Evolutionary conservation across 2,113 vertebrate species (phyloP).

Genomic region (Neogobius melanostomus): DNA sequence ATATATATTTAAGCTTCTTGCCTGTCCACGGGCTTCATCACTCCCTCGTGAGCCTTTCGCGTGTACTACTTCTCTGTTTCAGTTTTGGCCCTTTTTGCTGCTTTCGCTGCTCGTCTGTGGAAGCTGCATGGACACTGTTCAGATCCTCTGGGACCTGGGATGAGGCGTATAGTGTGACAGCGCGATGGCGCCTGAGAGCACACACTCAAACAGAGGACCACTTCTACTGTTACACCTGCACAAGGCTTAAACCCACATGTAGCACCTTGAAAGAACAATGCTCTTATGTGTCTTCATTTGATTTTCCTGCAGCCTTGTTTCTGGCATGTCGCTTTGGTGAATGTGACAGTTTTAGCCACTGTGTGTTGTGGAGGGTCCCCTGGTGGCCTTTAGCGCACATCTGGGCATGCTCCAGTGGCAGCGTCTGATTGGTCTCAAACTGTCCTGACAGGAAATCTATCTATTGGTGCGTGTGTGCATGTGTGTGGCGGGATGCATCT

Average conservation of each 20-base stretch:
- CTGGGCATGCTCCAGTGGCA: constrained; percentile 63
- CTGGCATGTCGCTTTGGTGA: constrained; percentile 13
- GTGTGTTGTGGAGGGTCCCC: constrained; percentile 53
- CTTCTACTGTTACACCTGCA: constrained; percentile 10
- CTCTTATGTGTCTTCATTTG: constrained; percentile 9
- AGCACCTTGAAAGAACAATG: not conserved
- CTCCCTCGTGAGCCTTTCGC: constrained; percentile 22
- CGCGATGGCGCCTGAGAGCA: constrained; percentile 52
- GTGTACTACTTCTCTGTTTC: constrained; percentile 22
- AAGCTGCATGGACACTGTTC: constrained; percentile 56
- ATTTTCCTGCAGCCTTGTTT: not conserved
- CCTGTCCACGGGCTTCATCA: not conserved
- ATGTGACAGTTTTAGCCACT: constrained; percentile 31
- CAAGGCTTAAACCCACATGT: constrained; percentile 7
- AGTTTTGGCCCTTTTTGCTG: constrained; percentile 24
- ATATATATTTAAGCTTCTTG: not conserved
- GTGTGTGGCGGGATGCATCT: constrained; percentile 51
- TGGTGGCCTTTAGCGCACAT: constrained; percentile 67
- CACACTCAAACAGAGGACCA: not conserved
- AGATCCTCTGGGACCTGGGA: constrained; percentile 41
- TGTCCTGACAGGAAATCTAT: constrained; percentile 75
- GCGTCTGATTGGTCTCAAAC: constrained; percentile 74
- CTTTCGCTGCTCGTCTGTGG: constrained; percentile 47
- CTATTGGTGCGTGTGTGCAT: constrained; percentile 26
- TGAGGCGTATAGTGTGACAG: constrained; percentile 60